phyloP scores from a whole-genome alignment of 2,113 vertebrate species.

The Turnix velox region DNA sequence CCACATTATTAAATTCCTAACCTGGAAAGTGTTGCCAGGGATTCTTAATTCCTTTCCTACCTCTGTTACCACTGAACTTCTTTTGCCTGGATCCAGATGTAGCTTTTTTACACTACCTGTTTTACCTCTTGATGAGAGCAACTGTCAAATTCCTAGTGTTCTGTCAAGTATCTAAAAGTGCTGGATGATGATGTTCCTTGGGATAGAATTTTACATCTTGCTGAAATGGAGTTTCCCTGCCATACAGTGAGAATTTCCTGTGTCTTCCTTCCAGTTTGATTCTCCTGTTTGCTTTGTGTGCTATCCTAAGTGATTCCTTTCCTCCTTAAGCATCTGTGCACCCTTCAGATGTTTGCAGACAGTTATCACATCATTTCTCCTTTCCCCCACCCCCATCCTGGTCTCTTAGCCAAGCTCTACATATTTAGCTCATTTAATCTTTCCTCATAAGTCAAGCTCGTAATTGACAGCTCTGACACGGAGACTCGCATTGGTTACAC shows the following conservation, averaged over 20 bases:
- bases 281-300: constrained; percentile 47
- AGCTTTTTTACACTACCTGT: not conserved
- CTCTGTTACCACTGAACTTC: not conserved
- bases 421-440: constrained; percentile 71
- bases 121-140: not conserved
- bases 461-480: constrained; percentile 68
- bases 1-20: not conserved
- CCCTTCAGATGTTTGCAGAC: constrained; percentile 60
- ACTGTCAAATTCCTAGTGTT: not conserved
- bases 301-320: constrained; percentile 52
- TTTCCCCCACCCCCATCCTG: constrained; percentile 31
- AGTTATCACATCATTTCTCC: constrained; percentile 52
- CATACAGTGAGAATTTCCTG: not conserved
- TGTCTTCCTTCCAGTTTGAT: not conserved
- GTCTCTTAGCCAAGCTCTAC: constrained; percentile 60
- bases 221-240: not conserved
- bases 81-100: not conserved
- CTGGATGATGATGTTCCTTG: not conserved
- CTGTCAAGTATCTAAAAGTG: not conserved
- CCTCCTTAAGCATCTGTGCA: constrained; percentile 54
- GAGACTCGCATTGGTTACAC: constrained; percentile 59
- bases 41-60: not conserved
- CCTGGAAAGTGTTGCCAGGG: not conserved
- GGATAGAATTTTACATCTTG: not conserved
- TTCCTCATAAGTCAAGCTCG: constrained; percentile 58